phyloP scores from a whole-genome alignment of 1,140 invertebrate species.

The Drosophila takahashii region DNA sequence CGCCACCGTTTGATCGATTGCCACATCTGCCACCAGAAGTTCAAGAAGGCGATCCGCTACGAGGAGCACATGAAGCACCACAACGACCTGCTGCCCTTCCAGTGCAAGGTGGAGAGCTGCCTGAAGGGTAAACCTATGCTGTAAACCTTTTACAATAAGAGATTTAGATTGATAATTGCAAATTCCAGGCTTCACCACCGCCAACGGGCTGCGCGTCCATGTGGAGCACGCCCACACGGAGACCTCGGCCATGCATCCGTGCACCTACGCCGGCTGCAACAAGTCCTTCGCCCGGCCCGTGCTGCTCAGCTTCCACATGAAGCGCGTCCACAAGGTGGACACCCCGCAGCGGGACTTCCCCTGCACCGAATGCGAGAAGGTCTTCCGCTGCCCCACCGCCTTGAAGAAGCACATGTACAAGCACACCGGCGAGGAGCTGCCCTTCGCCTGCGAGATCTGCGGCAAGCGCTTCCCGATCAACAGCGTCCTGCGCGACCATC shows the following conservation, averaged over 20 bases:
- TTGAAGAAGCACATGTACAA: conserved; percentile 86
- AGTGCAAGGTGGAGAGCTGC: conserved; percentile 74
- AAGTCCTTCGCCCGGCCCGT: conserved; percentile 68
- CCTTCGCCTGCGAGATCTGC: conserved; percentile 86
- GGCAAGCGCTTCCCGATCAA: conserved; percentile 83
- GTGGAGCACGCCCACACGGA: conserved; percentile 78
- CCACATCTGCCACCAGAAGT: conserved; percentile 81
- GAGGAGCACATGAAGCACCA: conserved; percentile 82
- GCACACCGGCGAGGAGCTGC: conserved; percentile 86
- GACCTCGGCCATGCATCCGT: conserved; percentile 68
- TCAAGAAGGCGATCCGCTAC: conserved; percentile 75
- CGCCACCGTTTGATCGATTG: conserved; percentile 71
- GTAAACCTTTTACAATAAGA: too few species aligned
- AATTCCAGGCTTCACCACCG: conserved; percentile 65
- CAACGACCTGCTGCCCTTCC: conserved; percentile 77
- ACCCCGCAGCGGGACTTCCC: conserved; percentile 63
- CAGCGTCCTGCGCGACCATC: conserved; percentile 72
- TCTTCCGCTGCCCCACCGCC: conserved; percentile 80
- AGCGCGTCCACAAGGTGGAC: conserved; percentile 73
- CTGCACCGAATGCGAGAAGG: conserved; percentile 79
- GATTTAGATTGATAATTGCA: not conserved
- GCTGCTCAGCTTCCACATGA: conserved; percentile 79
- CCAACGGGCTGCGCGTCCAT: conserved; percentile 72
- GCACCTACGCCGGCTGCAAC: conserved; percentile 72
- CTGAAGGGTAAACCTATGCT: conserved; percentile 65